phyloP scores from a whole-genome alignment of 2,113 vertebrate genomes.

The Dromaius novaehollandiae region DNA sequence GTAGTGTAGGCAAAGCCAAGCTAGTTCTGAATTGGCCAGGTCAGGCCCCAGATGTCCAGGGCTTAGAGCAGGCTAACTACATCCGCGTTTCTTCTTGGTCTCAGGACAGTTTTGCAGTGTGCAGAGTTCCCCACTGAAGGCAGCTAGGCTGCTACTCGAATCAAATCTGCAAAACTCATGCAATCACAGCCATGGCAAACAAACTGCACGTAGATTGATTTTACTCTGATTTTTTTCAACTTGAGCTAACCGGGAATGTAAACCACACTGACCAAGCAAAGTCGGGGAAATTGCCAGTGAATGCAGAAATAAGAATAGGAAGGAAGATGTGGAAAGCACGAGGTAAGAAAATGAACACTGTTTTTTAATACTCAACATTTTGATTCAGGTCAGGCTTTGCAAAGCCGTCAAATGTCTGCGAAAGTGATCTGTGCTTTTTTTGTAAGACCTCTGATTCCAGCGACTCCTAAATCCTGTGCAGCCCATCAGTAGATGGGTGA shows the following conservation, averaged over 20 bases:
- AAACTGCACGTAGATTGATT: neutral
- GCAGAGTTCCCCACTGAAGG: accelerated
- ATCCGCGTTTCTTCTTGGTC: neutral
- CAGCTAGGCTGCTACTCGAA: neutral
- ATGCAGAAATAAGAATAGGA: neutral
- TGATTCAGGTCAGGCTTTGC: neutral
- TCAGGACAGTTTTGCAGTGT: accelerated
- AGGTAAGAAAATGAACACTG: neutral
- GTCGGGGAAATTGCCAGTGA: slow-evolving; percentile 10
- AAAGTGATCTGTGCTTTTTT: neutral
- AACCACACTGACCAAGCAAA: slow-evolving; percentile 11
- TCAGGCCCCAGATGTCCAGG: neutral
- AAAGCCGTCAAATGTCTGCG: accelerated
- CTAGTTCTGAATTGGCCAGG: neutral
- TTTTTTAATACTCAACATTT: neutral
- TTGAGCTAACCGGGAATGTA: slow-evolving; percentile 8
- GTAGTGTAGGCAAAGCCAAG: too few relatives aligned
- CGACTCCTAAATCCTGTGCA: neutral
- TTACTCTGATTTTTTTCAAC: neutral
- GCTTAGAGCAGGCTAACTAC: neutral
- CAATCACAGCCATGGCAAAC: neutral
- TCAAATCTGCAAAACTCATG: accelerated
- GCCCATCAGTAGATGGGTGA: neutral
- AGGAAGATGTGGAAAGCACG: slow-evolving; percentile 5
- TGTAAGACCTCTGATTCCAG: neutral